These are phyloP conservation scores for Bujurquina vittata DNA, from an alignment of 2,113 vertebrate genomes.

Conservation along the genomic window DNA sequence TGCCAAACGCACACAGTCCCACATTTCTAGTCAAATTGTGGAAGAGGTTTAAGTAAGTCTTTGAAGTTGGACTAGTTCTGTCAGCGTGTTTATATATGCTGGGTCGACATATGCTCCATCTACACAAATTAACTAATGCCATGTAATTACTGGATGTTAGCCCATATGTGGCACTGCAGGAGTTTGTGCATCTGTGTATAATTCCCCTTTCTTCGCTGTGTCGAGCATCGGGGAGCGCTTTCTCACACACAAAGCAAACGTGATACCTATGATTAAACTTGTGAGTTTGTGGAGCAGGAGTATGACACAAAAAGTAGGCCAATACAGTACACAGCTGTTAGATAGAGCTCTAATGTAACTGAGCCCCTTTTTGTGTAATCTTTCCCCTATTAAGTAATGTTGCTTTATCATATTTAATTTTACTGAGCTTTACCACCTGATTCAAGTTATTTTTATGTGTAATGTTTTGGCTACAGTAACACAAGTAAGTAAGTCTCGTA, in stretches of 20 bases:
- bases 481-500: background rate
- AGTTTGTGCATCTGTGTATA: background rate
- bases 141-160: conserved; percentile 6
- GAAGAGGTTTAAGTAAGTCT: conserved; percentile 7
- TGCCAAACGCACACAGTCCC: background rate
- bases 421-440: too few species aligned
- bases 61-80: conserved; percentile 27
- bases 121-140: conserved; percentile 10
- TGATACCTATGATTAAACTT: conserved; percentile 42
- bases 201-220: background rate
- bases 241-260: background rate
- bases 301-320: conserved; percentile 52
- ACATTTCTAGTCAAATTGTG: background rate
- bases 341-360: background rate
- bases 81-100: background rate
- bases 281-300: conserved; percentile 10
- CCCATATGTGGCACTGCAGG: background rate
- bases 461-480: too few species aligned
- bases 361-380: too few species aligned
- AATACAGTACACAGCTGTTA: conserved; percentile 24
- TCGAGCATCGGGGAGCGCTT: background rate
- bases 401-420: too few species aligned
- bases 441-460: too few species aligned
- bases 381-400: too few species aligned
- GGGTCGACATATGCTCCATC: background rate